Evolutionary conservation across 2,113 vertebrate species (phyloP), one percentile per base, ranked within the genome.

Genomic region (Dicerorhinus sumatrensis): DNA sequence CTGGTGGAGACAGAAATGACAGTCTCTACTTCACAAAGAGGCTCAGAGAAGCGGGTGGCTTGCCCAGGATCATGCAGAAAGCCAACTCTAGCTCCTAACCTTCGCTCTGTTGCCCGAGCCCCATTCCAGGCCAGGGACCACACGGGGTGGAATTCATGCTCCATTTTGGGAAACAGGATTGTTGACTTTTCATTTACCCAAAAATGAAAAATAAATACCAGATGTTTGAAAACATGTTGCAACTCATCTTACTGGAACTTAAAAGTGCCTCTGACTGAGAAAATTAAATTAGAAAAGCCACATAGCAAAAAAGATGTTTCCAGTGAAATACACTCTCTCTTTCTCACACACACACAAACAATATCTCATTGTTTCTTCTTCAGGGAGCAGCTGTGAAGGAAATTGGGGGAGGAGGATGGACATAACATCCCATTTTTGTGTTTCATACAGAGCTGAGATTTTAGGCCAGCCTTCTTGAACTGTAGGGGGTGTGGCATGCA

Each of bases 181-280:
- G 70, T 95, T 95, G 95, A 33, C 56, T 96, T 97, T 97, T 96
- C 92, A 94, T 96, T 97, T 97, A 97, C 58, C 84, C 63, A 95
- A 92, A 97, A 97, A 97, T 77, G 83, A 97, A 98, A 98, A 98
- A 98, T 94, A 97, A 98, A 96, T 69, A 77, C 39, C 95, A 97
- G 94, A 94, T 96, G 91, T 96, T 94, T 69, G 54, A 77, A 96
- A 97, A 92, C 87, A 96, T 39, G 93, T 33, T 70, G 54, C 65
- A 82, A 63, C 3, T 88, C 54, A 23, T 72, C 79, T 83, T 91
- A 20, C 54, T 85, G 79, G 93, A 84, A 76, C 82, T 91, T 85
- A 39, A 70, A 70, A 97, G 70, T 72, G n/a, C 75, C 73, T 95
- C 33, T 84, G 46, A 90, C 39, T 77, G 51, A 72, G 88, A 95